phyloP scores from a whole-genome alignment of 2,113 vertebrate species.

The Alaudala cheleensis region DNA sequence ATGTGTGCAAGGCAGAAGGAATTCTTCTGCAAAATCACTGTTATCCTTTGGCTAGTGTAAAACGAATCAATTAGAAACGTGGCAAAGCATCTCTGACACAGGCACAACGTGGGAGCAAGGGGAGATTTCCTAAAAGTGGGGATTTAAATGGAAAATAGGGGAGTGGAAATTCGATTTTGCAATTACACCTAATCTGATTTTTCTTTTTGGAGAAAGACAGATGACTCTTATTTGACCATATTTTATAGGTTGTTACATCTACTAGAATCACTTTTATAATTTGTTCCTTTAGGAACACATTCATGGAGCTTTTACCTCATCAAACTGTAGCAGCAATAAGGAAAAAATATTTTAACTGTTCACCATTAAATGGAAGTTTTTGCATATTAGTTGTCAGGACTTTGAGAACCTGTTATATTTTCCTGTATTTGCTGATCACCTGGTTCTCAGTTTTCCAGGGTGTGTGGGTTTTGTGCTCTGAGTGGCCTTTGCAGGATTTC shows the following conservation, averaged over 20 bases:
- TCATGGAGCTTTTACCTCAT: neutral
- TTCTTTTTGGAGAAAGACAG: conserved; percentile 50
- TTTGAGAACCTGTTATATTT: neutral
- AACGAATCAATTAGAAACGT: conserved; percentile 81
- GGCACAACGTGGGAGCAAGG: conserved; percentile 42
- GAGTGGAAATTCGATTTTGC: conserved; percentile 63
- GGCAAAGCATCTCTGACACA: conserved; percentile 67
- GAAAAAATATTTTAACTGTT: neutral
- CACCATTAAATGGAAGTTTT: neutral
- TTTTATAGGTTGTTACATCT: conserved; percentile 53
- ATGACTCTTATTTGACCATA: conserved; percentile 32
- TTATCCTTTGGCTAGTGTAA: conserved; percentile 75
- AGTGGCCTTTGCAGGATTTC: neutral
- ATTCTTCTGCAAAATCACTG: conserved; percentile 73
- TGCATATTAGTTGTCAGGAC: neutral
- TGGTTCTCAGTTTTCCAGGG: neutral
- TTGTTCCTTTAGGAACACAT: neutral
- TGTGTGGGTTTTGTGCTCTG: neutral
- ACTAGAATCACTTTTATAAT: neutral
- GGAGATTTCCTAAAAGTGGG: conserved; percentile 65
- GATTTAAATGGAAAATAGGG: conserved; percentile 52
- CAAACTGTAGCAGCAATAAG: neutral
- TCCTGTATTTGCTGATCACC: neutral
- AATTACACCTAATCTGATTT: conserved; percentile 56
- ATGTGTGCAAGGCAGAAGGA: conserved; percentile 81